Conservation (phyloP, 2,797 vertebrate genomes). For the Martes flavigula region DNA sequence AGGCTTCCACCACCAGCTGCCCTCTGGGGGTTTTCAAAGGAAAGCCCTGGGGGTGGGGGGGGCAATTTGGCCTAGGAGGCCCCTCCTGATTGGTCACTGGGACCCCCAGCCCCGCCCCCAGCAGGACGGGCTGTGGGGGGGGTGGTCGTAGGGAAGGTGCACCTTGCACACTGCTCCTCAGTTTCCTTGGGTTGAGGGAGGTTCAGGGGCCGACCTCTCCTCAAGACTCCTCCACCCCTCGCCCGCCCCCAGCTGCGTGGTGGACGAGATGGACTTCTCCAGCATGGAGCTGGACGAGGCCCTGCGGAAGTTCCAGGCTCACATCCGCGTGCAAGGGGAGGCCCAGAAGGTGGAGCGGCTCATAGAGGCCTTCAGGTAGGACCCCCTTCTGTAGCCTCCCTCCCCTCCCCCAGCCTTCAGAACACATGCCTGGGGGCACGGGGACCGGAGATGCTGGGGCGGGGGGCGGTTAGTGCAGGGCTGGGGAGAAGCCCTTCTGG, state of each 20-base stretch:
- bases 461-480: no score
- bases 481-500: background rate
- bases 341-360: constrained; percentile 89
- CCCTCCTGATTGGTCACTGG: background rate
- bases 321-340: constrained; percentile 89
- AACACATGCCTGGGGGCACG: background rate
- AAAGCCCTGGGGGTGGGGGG: background rate
- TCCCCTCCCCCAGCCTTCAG: background rate
- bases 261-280: constrained; percentile 90
- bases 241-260: constrained; percentile 85
- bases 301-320: constrained; percentile 89
- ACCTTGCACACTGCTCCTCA: background rate
- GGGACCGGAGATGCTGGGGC: background rate
- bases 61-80: background rate
- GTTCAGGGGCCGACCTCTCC: accelerated
- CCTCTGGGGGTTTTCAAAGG: background rate
- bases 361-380: constrained; percentile 90
- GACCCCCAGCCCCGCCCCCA: no score
- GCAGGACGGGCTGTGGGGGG: background rate
- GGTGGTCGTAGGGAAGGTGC: background rate
- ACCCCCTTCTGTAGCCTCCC: background rate
- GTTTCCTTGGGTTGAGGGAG: background rate
- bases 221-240: background rate
- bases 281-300: constrained; percentile 90
- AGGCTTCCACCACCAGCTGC: background rate